Evolutionary conservation across 2,888 invertebrate genomes (phyloP), one percentile per base, ranked within the genome.

Genomic region (Entomobrya proxima): DNA sequence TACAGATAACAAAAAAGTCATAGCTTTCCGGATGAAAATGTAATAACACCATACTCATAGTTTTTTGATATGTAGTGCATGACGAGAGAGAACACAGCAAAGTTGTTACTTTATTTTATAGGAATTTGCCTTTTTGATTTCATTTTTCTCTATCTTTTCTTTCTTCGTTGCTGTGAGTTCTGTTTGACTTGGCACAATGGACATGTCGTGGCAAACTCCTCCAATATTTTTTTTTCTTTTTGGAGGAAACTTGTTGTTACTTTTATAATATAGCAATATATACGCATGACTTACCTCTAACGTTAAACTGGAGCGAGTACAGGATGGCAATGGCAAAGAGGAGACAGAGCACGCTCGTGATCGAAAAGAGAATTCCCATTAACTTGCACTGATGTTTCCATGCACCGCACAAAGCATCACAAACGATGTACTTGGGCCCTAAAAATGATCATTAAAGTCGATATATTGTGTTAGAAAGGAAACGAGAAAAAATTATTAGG

Each of bases 321-420:
- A 90, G 87, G 79, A 90, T 89, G 77, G 87, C 89, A 58, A 90
- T 86, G 79, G 89, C 90, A 76, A 90, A 89, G 50, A 90, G 79
- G 64, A 90, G 88, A 86, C 90, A 90, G 85, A 90, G 90, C 40
- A 89, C 89, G 85, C 90, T 90, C 83, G 90, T 89, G 84, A 90
- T 90, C 52, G 90, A 90, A 86, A 90, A 90, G 80, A 90, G 88
- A 81, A 90, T 89, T 85, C 90, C 90, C 90, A 90, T 90, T 89
- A 90, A 86, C 89, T 90, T 90, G 88, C 90, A 90, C 86, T 90
- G 90, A 85, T 90, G 90, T 75, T 89, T 89, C 89, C 89, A 90
- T n/a, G 89, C 90, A 81, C 89, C 90, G 80, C 90, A 90, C 74
- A 90, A 85, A 47, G 90, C 90, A 87, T 90, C 89, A 83, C 90